phyloP scores from a whole-genome alignment of 1,140 invertebrate species.

The Drosophila parvula region DNA sequence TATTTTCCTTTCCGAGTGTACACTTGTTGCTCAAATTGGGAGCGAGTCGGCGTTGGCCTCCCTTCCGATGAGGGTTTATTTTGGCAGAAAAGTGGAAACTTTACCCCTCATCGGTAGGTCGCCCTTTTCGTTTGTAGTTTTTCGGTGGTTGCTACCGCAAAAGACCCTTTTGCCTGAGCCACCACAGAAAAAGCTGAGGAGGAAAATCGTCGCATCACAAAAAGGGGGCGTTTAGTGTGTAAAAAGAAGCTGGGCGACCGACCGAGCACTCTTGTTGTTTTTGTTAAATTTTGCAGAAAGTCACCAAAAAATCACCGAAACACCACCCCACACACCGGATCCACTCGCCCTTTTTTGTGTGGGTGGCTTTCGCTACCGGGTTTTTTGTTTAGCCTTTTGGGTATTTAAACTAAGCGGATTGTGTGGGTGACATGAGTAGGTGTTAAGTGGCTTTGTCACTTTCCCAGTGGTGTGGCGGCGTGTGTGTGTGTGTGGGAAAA shows the following conservation, averaged over 20 bases:
- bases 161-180: conserved; percentile 30
- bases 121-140: conserved; percentile 58
- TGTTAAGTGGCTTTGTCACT: conserved; percentile 82
- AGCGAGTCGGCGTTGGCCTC: conserved; percentile 2
- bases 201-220: conserved; percentile 72
- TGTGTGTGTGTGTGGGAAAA: conserved; percentile 62
- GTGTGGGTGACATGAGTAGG: conserved; percentile 81
- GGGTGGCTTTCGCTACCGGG: conserved; percentile 50
- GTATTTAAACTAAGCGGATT: conserved; percentile 83
- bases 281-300: conserved; percentile 83
- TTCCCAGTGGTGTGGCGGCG: conserved; percentile 34
- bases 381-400: conserved; percentile 79
- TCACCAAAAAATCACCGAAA: conserved; percentile 50
- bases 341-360: conserved; percentile 35
- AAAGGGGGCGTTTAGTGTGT: conserved; percentile 73
- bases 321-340: conserved; percentile 2
- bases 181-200: conserved; percentile 42
- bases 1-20: too few relatives aligned
- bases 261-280: conserved; percentile 68
- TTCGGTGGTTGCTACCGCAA: conserved; percentile 64
- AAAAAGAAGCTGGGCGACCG: conserved; percentile 48
- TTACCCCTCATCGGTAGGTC: conserved; percentile 29
- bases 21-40: conserved; percentile 46
- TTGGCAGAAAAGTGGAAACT: conserved; percentile 57
- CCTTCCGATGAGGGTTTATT: conserved; percentile 50